phyloP scores from a whole-genome alignment of 2,797 vertebrate genomes.

The Spinus olivaceus region DNA sequence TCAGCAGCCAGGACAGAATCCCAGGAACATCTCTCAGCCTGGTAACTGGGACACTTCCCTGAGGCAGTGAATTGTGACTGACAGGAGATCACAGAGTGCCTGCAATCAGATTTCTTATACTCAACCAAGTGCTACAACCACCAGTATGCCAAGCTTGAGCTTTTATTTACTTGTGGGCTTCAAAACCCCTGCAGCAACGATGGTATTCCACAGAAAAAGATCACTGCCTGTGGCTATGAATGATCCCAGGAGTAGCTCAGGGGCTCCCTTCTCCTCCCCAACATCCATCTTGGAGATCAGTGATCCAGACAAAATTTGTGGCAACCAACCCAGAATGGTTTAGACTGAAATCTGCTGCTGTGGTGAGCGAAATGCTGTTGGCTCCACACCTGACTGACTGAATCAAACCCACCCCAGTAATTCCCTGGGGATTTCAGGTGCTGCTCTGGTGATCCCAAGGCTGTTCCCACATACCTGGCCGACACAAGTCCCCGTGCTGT shows the following conservation, averaged over 20 bases:
- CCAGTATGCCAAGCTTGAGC: not conserved
- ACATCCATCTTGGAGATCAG: not conserved
- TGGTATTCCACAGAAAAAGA: not conserved
- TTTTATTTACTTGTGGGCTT: not conserved
- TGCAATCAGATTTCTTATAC: not conserved
- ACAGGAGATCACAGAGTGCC: not conserved
- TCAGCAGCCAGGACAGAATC: not conserved
- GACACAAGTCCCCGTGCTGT: conserved; percentile 91
- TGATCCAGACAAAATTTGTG: accelerated
- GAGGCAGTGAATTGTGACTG: not conserved
- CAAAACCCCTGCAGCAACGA: not conserved
- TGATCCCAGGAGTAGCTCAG: not conserved
- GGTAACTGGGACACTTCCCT: not conserved
- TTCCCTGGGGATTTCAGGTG: not conserved
- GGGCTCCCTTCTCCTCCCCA: not conserved
- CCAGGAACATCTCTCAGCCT: not conserved
- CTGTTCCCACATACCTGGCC: conserved; percentile 82
- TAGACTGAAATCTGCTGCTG: not conserved
- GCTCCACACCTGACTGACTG: not conserved
- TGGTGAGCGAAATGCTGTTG: accelerated
- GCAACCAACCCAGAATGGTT: not conserved
- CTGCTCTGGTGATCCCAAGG: not conserved
- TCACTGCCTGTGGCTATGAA: not conserved
- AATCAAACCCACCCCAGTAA: not conserved
- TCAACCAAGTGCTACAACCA: not conserved